These are phyloP conservation scores for Rhizomys pruinosus DNA, from an alignment of 2,113 vertebrate genomes.

Conservation along the genomic window DNA sequence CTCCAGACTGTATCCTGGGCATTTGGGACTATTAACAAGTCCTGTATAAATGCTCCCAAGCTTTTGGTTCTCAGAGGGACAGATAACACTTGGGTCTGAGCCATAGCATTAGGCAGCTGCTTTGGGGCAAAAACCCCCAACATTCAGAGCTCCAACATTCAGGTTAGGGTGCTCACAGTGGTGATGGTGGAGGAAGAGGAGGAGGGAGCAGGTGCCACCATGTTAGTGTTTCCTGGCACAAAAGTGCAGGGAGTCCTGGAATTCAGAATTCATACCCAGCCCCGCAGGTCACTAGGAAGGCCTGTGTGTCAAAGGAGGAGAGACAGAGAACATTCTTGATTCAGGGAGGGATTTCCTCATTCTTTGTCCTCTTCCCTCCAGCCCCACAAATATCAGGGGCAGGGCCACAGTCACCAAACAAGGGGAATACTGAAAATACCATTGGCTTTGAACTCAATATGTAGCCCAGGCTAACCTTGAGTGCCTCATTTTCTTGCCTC, in stretches of 20 bases:
- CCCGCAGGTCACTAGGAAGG: not conserved
- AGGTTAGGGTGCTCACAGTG: not conserved
- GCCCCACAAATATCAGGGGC: not conserved
- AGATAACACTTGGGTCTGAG: not conserved
- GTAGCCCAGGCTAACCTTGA: not conserved
- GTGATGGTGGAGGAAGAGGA: not conserved
- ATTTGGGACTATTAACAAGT: not conserved
- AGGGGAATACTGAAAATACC: not conserved
- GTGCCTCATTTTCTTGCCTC: not conserved
- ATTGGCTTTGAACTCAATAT: not conserved
- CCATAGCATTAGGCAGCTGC: not conserved
- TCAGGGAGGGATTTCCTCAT: too few relatives aligned
- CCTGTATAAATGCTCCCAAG: too few relatives aligned
- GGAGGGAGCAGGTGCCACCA: rapidly evolving
- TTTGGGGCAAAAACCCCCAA: not conserved
- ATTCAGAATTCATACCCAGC: not conserved
- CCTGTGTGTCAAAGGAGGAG: not conserved
- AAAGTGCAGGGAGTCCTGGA: not conserved
- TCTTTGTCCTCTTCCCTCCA: not conserved
- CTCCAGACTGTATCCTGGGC: not conserved
- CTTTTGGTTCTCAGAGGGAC: not conserved
- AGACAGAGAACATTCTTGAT: too few relatives aligned
- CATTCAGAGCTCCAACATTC: not conserved
- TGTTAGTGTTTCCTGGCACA: rapidly evolving
- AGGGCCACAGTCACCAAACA: not conserved